Base-by-base conservation (phyloP, 2,113 vertebrate species). In the Nibea albiflora region DNA sequence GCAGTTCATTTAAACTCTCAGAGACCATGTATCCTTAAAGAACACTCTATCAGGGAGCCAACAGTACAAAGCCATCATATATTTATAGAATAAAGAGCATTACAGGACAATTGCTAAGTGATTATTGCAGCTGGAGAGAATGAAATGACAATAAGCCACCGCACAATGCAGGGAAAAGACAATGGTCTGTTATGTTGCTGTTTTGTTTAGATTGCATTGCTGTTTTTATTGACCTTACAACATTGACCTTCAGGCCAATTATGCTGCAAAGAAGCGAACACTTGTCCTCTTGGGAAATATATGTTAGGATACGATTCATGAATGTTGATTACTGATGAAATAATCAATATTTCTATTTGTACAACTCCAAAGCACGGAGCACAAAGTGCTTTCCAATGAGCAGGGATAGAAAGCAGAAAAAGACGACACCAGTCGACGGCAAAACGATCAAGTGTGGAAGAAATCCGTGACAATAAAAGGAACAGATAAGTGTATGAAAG, bases 271-370 rank as follows among this genome's bases (percentile, higher is more conserved):
- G 22, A 50, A 4, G 16, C 19, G 20, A 44, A 28, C n/a, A 17
- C 65, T 67, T 39, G 44, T 62, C 2, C 49, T 63, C 57, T 46
- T 39, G 57, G 64, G 66, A 70, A 80, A 75, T 62, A 26, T 57
- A 24, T 6, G 5, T 14, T 26, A 42, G 52, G 54, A 22, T 20
- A 26, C 14, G 5, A 68, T 63, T 28, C 65, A 20, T 42, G 58
- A 63, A 74, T 63, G 49, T 64, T 74, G 22, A 26, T 74, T 42
- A 26, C 53, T 22, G 16, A 20, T 20, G 15, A 65, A 12, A 54
- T 42, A 66, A 65, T 76, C 72, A 75, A 54, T 76, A 16, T 1
- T 63, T 75, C 4, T 42, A 44, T 75, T 52, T 19, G 9, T 61
- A 49, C 10, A 11, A 28, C 46, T 17, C 28, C 64, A 17, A 60